phyloP scores from a whole-genome alignment of 1,140 invertebrate genomes.

The Drosophila littoralis region DNA sequence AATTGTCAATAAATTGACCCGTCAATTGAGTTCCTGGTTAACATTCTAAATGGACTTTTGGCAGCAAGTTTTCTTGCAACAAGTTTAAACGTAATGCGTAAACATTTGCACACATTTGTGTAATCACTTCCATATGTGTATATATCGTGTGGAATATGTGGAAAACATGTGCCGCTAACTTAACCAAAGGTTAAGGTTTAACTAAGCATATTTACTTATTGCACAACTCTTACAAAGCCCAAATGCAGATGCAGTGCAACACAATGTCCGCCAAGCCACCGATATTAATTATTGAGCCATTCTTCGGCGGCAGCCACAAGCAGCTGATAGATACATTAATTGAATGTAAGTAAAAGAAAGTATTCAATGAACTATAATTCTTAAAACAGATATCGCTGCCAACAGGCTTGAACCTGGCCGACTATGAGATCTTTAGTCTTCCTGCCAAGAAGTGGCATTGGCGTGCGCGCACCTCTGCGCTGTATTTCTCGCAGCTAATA shows the following conservation, averaged over 20 bases:
- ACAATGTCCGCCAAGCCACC: conserved; percentile 58
- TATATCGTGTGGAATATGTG: conserved; percentile 10
- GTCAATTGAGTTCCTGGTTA: neutral
- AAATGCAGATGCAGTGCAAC: neutral
- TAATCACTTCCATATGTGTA: neutral
- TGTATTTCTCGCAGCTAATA: conserved; percentile 88
- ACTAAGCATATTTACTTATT: conserved; percentile 31
- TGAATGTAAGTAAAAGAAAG: conserved; percentile 70
- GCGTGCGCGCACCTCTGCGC: conserved; percentile 88
- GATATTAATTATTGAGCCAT: conserved; percentile 87
- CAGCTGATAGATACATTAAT: conserved; percentile 87
- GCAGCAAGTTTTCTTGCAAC: neutral
- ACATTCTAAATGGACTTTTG: neutral
- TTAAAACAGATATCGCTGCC: neutral
- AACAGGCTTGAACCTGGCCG: conserved; percentile 67
- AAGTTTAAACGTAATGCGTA: neutral
- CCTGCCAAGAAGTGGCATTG: conserved; percentile 92
- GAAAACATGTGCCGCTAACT: conserved; percentile 36
- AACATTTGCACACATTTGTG: neutral
- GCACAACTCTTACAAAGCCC: conserved; percentile 16
- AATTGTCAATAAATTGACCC: conserved; percentile 2
- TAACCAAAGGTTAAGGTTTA: conserved; percentile 41
- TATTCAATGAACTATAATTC: neutral
- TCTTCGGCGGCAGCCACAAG: conserved; percentile 90
- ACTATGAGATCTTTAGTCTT: conserved; percentile 86